These are phyloP conservation scores for Ceratina japonica DNA, from an alignment of 1,140 invertebrate genomes.

Conservation along the genomic window DNA sequence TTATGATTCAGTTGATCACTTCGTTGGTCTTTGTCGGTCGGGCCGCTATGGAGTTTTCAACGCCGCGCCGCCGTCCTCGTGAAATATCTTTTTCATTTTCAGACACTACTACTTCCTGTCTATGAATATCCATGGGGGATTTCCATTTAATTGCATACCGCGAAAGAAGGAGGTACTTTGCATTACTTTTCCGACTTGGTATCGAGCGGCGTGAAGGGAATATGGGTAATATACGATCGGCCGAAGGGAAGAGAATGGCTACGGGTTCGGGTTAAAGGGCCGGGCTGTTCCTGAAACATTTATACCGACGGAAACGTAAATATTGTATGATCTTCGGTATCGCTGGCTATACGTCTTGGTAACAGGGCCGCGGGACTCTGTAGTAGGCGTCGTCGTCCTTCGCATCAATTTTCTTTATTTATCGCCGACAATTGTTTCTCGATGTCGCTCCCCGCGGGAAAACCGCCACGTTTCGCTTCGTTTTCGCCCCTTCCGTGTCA, in stretches of 20 bases:
- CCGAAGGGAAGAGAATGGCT: conserved; percentile 20
- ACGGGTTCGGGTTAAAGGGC: conserved; percentile 45
- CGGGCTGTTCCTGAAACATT: conserved; percentile 64
- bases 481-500: conserved; percentile 2
- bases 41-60: neutral
- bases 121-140: conserved; percentile 40
- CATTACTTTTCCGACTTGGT: conserved; percentile 29
- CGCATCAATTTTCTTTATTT: conserved; percentile 65
- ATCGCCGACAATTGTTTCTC: conserved; percentile 61
- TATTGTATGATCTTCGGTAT: conserved; percentile 62
- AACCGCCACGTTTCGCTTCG: conserved; percentile 9
- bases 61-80: neutral
- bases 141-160: conserved; percentile 25
- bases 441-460: conserved; percentile 50
- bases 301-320: conserved; percentile 66
- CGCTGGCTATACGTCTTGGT: conserved; percentile 45
- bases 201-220: conserved; percentile 33
- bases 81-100: too few relatives aligned
- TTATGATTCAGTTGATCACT: neutral
- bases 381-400: conserved; percentile 43
- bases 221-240: conserved; percentile 37
- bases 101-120: neutral
- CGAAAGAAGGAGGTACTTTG: conserved; percentile 24
- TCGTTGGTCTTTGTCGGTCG: neutral
- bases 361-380: conserved; percentile 37